These are phyloP conservation scores for Dinoponera quadriceps DNA, from an alignment of 1,140 invertebrate genomes.

Conservation along the genomic window DNA sequence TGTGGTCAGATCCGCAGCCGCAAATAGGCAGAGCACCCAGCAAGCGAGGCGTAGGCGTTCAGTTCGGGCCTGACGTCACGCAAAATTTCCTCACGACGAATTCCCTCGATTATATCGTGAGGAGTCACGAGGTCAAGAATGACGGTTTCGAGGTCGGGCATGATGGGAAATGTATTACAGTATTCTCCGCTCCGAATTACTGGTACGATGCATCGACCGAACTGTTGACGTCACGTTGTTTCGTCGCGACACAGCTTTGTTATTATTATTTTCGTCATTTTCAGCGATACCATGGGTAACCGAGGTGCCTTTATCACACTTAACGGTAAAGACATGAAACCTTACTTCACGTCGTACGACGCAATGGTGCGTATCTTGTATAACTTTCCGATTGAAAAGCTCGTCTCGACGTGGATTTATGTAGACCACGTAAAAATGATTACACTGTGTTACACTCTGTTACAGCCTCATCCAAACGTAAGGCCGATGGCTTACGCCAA, in stretches of 20 bases:
- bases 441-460: conserved; percentile 81
- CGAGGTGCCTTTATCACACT: conserved; percentile 98
- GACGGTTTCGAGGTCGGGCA: conserved; percentile 98
- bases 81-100: conserved; percentile 94
- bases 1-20: conserved; percentile 99
- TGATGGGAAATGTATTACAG: conserved; percentile 97
- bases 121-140: conserved; percentile 99
- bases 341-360: conserved; percentile 96
- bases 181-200: conserved; percentile 99
- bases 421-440: not conserved
- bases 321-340: conserved; percentile 95
- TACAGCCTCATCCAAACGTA: conserved; percentile 97
- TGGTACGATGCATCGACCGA: conserved; percentile 89
- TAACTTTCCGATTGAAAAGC: conserved; percentile 2
- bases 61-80: conserved; percentile 99
- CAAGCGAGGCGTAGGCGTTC: conserved; percentile 98
- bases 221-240: not conserved
- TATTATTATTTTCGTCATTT: conserved; percentile 75
- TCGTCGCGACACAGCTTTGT: conserved; percentile 20
- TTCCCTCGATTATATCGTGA: conserved; percentile 96
- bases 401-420: conserved; percentile 15
- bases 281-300: conserved; percentile 99
- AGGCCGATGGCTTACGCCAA: conserved; percentile 98
- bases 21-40: conserved; percentile 94
- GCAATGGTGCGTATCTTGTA: conserved; percentile 92